Conservation (phyloP, 2,888 invertebrate genomes). For the Chymomyza amoena region DNA sequence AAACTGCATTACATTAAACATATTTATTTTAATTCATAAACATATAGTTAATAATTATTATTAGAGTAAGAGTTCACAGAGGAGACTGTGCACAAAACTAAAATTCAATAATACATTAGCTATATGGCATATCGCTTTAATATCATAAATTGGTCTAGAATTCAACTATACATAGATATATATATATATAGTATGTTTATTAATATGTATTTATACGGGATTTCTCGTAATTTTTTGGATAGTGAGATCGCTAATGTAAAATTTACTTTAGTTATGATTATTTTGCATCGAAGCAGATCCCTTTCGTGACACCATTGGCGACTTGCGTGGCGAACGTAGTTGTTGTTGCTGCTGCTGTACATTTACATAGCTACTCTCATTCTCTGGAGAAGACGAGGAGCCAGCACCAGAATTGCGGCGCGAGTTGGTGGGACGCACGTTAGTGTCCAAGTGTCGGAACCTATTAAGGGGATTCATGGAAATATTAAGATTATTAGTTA, state of each 20-base stretch:
- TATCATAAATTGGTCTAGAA: constrained; percentile 60
- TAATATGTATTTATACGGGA: constrained; percentile 5
- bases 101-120: constrained; percentile 5
- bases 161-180: constrained; percentile 46
- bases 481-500: too few species aligned
- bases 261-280: constrained; percentile 44
- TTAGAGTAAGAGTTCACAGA: background rate
- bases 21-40: constrained; percentile 26
- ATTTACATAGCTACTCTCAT: constrained; percentile 72
- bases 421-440: constrained; percentile 86
- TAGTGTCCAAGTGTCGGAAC: constrained; percentile 92
- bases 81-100: constrained; percentile 1
- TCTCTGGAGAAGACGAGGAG: constrained; percentile 82
- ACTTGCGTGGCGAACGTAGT: constrained; percentile 79
- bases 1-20: constrained; percentile 7
- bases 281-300: constrained; percentile 70
- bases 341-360: constrained; percentile 62
- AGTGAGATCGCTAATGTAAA: background rate
- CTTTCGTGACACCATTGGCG: constrained; percentile 79
- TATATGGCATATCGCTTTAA: background rate
- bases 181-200: constrained; percentile 4
- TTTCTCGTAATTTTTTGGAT: background rate
- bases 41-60: constrained; percentile 5
- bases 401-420: constrained; percentile 83
- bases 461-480: constrained; percentile 77